Base-by-base conservation (phyloP, 2,797 vertebrate genomes). In the Melanotaenia maccullochi region DNA sequence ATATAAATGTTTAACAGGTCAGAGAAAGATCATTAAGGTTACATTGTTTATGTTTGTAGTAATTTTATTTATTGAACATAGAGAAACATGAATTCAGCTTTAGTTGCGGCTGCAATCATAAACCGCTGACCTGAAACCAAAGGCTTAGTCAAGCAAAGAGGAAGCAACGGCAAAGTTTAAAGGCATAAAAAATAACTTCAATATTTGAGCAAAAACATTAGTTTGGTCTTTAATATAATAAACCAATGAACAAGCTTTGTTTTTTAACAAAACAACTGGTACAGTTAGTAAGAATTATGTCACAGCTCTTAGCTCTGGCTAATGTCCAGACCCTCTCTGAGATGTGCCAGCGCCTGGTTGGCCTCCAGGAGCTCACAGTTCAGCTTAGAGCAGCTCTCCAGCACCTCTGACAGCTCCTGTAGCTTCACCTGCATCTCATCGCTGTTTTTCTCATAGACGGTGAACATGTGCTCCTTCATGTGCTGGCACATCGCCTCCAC, bases 391-490 rank as follows among this genome's bases (percentile, higher is more conserved):
- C 92, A 93, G 66, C 61, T 88, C 22, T 87, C 87, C 78, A 94
- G 80, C 40, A 93, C 81, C 68, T 82, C 68, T 0, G 81, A 71
- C 65, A 93, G 20, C 85, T 91, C 85, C 79, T 86, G 83, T 70
- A 93, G 79, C 63, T 84, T 91, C 61, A 76, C 65, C 71, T 91
- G 78, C 86, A 93, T 90, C 67, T 75, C 81, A 9, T 25, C 44
- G 20, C 76, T 90, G 87, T 91, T 93, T 16, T 73, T 65, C 52
- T 92, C 91, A 4, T 92, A 93, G 5, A 88, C 71, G 0, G 24
- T 60, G 70, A 71, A 92, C 89, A 93, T 81, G 32, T 82, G 65
- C 16, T 82, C 85, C 71, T 85, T 90, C 87, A 93, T 87, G 71
- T 85, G 70, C 71, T 78, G 83, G 62, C 83, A 87, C 28, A 75